Percentiles rank a stretch among this genome's conserved stretches.
Evolutionary conservation across 1,140 invertebrate genomes (phyloP).

Genomic region (Cheumatopsyche charites): DNA sequence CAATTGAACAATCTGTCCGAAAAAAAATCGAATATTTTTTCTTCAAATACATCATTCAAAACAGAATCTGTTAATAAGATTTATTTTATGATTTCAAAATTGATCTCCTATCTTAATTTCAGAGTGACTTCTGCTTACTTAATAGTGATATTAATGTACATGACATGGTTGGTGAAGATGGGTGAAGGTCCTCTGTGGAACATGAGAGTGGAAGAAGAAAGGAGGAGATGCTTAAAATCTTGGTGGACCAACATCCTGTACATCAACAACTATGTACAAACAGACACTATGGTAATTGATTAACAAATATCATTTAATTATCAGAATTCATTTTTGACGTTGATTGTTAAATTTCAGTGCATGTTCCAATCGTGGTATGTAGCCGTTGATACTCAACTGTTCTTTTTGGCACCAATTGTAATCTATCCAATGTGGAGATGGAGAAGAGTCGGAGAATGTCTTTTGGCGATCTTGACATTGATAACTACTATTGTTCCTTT

Average conservation of each 20-base stretch:
- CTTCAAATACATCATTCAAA: too few species aligned
- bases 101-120: constrained; percentile 51
- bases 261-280: constrained; percentile 81
- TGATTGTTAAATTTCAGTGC: constrained; percentile 68
- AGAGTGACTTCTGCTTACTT: constrained; percentile 75
- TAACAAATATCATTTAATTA: constrained; percentile 22
- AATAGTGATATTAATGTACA: constrained; percentile 71
- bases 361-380: constrained; percentile 92
- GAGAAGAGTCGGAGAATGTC: constrained; percentile 64
- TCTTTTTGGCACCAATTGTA: constrained; percentile 77
- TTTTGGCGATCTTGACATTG: constrained; percentile 62
- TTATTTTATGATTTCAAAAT: too few species aligned
- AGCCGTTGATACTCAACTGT: constrained; percentile 86
- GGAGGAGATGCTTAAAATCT: constrained; percentile 69
- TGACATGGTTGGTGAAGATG: constrained; percentile 69
- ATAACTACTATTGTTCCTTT: constrained; percentile 67
- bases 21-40: too few species aligned
- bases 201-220: constrained; percentile 64
- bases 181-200: constrained; percentile 73
- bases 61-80: too few species aligned
- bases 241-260: constrained; percentile 89
- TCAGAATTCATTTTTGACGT: too few species aligned
- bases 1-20: too few species aligned
- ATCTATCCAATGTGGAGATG: constrained; percentile 73
- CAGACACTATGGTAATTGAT: constrained; percentile 68